Percentiles rank a stretch among this genome's conserved stretches.
Conservation (phyloP, 2,888 invertebrate species). For the Loripinus fragilis region DNA sequence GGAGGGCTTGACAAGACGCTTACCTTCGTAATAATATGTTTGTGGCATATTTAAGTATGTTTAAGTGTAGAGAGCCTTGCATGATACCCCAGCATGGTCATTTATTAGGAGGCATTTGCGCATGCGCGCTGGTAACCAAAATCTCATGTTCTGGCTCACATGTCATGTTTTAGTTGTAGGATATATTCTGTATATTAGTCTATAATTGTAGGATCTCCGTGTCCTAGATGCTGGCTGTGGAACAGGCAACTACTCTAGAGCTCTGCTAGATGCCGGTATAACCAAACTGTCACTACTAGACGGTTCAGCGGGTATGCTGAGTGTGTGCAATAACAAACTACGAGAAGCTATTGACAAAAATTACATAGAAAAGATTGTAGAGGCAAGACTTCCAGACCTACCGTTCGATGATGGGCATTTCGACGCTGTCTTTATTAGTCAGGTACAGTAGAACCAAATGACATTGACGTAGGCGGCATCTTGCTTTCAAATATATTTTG, state of each 20-base stretch:
- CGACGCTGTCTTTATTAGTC: constrained; percentile 28
- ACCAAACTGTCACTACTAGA: constrained; percentile 17
- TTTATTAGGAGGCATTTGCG: no score
- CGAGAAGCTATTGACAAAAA: not conserved
- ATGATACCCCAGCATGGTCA: no score
- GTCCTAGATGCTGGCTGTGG: constrained; percentile 34
- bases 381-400: constrained; percentile 13
- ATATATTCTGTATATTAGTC: not conserved
- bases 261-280: constrained; percentile 2
- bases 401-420: constrained; percentile 24
- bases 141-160: no score
- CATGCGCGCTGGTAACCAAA: no score
- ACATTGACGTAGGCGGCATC: no score
- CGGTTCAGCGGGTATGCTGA: constrained; percentile 19
- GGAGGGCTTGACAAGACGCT: no score
- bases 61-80: no score
- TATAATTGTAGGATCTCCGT: constrained; percentile 18
- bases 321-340: constrained; percentile 25
- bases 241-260: constrained; percentile 26
- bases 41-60: no score
- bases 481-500: no score
- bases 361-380: not conserved
- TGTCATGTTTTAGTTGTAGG: not conserved
- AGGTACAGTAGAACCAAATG: constrained; percentile 18
- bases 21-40: no score